These are phyloP conservation scores for Trichogramma pretiosum DNA, from an alignment of 1,140 invertebrate genomes.

Conservation along the genomic window DNA sequence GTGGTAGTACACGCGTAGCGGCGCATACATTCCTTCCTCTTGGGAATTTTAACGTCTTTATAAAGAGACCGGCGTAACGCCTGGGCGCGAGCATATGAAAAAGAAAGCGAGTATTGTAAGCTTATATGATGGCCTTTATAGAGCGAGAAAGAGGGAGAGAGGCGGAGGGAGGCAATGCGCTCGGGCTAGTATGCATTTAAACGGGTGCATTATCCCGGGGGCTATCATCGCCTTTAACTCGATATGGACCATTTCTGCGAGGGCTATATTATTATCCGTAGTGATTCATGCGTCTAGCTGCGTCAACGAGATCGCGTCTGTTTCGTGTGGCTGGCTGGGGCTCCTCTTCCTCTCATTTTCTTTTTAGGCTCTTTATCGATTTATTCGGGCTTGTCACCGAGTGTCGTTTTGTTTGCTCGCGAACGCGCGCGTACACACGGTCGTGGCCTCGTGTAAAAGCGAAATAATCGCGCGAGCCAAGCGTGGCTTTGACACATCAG, in stretches of 20 bases:
- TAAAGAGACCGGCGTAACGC: slow-evolving; percentile 19
- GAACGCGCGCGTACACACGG: no score
- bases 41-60: slow-evolving; percentile 29
- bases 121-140: no score
- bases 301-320: slow-evolving; percentile 1
- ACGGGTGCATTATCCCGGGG: slow-evolving; percentile 40
- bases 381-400: no score
- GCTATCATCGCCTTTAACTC: slow-evolving; percentile 15
- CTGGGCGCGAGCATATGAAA: not conserved
- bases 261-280: no score
- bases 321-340: not conserved
- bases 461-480: no score
- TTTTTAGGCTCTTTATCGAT: no score
- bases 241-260: slow-evolving; percentile 6
- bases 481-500: no score
- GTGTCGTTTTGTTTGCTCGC: no score
- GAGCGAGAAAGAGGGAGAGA: no score
- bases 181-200: slow-evolving; percentile 40
- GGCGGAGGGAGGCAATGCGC: slow-evolving; percentile 24
- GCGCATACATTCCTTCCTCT: slow-evolving; percentile 14
- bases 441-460: no score
- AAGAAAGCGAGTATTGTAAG: no score
- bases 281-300: slow-evolving; percentile 21
- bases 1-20: no score
- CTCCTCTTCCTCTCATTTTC: not conserved